These are phyloP conservation scores for Poecile atricapillus DNA, from an alignment of 2,113 vertebrate genomes.

Conservation along the genomic window DNA sequence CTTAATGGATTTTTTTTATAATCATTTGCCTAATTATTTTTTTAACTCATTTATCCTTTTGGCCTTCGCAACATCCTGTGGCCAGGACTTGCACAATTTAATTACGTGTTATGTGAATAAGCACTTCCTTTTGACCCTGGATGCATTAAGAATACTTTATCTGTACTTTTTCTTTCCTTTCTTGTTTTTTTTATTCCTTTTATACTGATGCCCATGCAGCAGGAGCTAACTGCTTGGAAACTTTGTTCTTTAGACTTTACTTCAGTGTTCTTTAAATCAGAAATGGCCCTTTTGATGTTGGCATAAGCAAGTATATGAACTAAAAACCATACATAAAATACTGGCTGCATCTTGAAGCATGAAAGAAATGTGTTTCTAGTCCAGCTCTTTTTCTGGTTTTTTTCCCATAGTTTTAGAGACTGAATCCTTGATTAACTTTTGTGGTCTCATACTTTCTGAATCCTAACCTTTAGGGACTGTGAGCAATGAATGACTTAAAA, in stretches of 20 bases:
- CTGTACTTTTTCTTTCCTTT: not conserved
- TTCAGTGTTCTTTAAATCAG: not conserved
- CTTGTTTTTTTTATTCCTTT: not conserved
- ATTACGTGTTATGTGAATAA: slow-evolving; percentile 58
- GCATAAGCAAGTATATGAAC: not conserved
- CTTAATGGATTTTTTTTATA: slow-evolving; percentile 40
- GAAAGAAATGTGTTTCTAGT: not conserved
- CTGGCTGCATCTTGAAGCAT: not conserved
- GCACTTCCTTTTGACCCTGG: slow-evolving; percentile 62
- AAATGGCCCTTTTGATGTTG: not conserved
- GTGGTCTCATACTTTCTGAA: not conserved
- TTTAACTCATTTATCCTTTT: slow-evolving; percentile 62
- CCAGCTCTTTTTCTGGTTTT: not conserved
- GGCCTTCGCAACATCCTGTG: slow-evolving; percentile 56
- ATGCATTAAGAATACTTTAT: slow-evolving; percentile 44
- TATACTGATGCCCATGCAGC: not conserved
- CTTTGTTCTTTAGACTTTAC: not conserved
- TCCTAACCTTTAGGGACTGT: not conserved
- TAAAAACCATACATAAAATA: not conserved
- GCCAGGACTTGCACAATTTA: slow-evolving; percentile 29
- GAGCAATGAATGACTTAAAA: not conserved
- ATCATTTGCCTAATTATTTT: slow-evolving; percentile 65
- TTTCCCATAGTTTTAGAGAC: not conserved
- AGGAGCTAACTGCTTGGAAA: not conserved
- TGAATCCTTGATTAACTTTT: not conserved